Evolutionary conservation across 2,888 invertebrate genomes (phyloP), one percentile per base, ranked within the genome.

Genomic region (Ornithoptera alexandrae): DNA sequence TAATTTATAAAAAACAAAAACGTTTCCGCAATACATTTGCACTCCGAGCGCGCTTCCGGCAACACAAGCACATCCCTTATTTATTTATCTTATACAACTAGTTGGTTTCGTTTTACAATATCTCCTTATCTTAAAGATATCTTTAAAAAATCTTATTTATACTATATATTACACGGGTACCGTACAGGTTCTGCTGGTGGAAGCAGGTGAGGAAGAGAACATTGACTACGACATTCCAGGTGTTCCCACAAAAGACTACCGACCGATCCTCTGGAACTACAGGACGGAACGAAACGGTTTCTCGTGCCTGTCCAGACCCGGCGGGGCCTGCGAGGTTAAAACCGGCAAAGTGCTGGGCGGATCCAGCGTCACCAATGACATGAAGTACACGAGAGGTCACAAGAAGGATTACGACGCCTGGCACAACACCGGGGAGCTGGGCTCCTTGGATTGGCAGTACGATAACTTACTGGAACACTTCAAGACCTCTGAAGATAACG

Each of bases 311-410:
- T 92, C 91, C 0, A 77, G 91, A 36, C 87, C 90, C 62, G 88
- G 89, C 20, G 92, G 91, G 18, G 86, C 85, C 73, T 92, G 93
- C 70, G 90, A 91, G 71, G 88, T 93, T 30, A 84, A 82, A 68
- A 89, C 88, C 2, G 93, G 92, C 2, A 92, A 90, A 77, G 92
- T 91, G 1, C 79, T 93, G 0, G 93, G 93, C 6, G 93, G 93
- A 0, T 92, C 92, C 60, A 89, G 90, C 46, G 92, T 92, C 2
- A 86, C 81, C 10, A 90, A 89, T 42, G 90, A 92, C 69, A 92
- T 92, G 92, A 93, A 93, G 79, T 93, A 93, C 73, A 89, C 89
- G 1, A 80, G 93, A 73, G 93, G 93, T 0, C 84, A 86, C 22
- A 91, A 89, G 73, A 82, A 80, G 18, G 93, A 93, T 73, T 93